Evolutionary conservation across 2,888 invertebrate species (phyloP), one percentile per base, ranked within the genome.

Genomic region (Hirtodrosophila histrioides): DNA sequence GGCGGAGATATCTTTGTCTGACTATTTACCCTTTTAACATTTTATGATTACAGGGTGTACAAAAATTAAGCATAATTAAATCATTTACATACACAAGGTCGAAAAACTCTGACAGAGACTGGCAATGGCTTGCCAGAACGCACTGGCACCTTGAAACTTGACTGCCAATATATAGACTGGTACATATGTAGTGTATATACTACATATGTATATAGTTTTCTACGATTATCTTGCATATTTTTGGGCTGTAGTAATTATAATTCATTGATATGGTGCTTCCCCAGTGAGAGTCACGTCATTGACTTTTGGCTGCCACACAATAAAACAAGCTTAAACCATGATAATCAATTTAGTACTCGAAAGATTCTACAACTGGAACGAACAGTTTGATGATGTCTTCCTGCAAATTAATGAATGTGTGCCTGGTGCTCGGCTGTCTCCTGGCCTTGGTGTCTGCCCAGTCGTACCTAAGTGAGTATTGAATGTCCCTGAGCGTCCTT

Each of bases 271-370:
- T 27, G 69, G 75, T 69, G 57, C 63, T 75, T 72, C 63, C 72
- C 71, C 70, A 24, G 10, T n/a, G 37, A 37, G 3, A 33, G 44
- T 45, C 11, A 45, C 36, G 48, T 44, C 17, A 9, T n/a, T 36
- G 35, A 43, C 24, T 6, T 23, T 17, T 9, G 23, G 27, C 31
- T 1, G 9, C 6, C 3, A 9, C 36, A 11, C 44, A 24, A 23
- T 33, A 81, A 79, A 84, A n/a, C 50, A 10, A 43, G 55, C 33
- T 36, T 37, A 41, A 12, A 36, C 36, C 50, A 48, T 37, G 78
- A 57, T 60, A 61, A 65, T 69, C 57, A 29, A 23, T 56, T 81
- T 39, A 80, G 85, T 80, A 29, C 24, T 17, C 37, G 17, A 49
- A 53, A 24, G 49, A 17, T 17, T 17, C 41, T 53, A 23, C 33